Conservation (phyloP, 1,140 invertebrate species). For the Chrysopa pallens region DNA sequence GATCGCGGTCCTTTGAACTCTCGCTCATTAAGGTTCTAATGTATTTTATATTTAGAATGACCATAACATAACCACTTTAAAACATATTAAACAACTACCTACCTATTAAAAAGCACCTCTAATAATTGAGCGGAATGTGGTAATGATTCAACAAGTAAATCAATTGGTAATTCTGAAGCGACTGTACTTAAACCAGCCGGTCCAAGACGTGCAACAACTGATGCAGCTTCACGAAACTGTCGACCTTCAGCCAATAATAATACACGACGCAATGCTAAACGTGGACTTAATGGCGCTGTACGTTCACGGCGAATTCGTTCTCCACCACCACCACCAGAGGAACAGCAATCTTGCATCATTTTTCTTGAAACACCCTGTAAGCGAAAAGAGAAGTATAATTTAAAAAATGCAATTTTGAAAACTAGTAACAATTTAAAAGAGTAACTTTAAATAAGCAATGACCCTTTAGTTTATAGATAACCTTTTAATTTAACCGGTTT, state of each 20-base stretch:
- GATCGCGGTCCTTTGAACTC: too few species aligned
- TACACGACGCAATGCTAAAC: constrained; percentile 51
- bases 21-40: too few species aligned
- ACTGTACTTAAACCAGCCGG: constrained; percentile 52
- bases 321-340: constrained; percentile 12
- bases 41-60: too few species aligned
- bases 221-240: constrained; percentile 62
- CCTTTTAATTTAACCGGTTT: too few species aligned
- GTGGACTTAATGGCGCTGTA: constrained; percentile 34
- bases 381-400: too few species aligned
- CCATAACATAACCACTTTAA: too few species aligned
- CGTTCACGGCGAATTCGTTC: constrained; percentile 17
- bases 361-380: not conserved
- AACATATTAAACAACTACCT: constrained; percentile 9
- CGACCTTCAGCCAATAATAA: constrained; percentile 57
- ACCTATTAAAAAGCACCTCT: constrained; percentile 69
- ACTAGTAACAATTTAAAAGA: too few species aligned
- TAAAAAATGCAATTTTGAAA: too few species aligned
- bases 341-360: not conserved
- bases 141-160: constrained; percentile 69
- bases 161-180: constrained; percentile 61
- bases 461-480: too few species aligned
- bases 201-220: constrained; percentile 53
- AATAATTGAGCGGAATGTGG: constrained; percentile 70
- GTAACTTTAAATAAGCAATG: too few species aligned